Percentiles rank a stretch among this genome's conserved stretches.
Conservation (phyloP, 2,888 invertebrate genomes). For the Pterostichus madidus region DNA sequence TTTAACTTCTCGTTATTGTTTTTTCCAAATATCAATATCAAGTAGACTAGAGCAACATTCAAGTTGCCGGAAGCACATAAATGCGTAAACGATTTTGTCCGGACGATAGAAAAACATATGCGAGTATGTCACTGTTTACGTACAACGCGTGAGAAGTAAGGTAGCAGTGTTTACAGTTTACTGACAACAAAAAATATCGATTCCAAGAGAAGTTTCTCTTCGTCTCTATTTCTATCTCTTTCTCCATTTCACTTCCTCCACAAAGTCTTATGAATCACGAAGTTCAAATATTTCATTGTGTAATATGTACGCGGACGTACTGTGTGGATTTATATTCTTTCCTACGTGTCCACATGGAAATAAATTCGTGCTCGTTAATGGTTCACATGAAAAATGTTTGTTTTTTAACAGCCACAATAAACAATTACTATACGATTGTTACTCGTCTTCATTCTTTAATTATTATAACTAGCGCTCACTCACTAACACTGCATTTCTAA, state of each 20-base stretch:
- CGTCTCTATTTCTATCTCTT: slow-evolving; percentile 34
- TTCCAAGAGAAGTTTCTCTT: slow-evolving; percentile 22
- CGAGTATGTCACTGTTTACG: slow-evolving; percentile 35
- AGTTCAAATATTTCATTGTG: slow-evolving; percentile 56
- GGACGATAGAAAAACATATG: not conserved
- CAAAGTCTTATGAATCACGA: slow-evolving; percentile 50
- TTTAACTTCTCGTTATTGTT: too few relatives aligned
- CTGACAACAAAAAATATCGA: slow-evolving; percentile 36
- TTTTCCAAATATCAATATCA: too few relatives aligned
- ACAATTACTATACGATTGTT: not conserved
- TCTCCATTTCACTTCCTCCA: slow-evolving; percentile 37
- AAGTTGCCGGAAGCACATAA: not conserved
- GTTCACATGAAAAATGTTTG: slow-evolving; percentile 28
- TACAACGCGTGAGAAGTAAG: slow-evolving; percentile 25
- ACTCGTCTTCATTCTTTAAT: not conserved
- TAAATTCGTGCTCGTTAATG: slow-evolving; percentile 50
- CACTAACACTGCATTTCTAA: too few relatives aligned
- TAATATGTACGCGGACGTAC: slow-evolving; percentile 51
- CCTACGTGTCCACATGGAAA: slow-evolving; percentile 57
- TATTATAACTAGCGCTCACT: too few relatives aligned
- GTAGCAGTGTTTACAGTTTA: slow-evolving; percentile 47
- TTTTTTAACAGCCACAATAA: slow-evolving; percentile 20
- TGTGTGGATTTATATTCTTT: slow-evolving; percentile 54
- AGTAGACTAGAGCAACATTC: not conserved
- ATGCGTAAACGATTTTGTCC: not conserved